phyloP scores from a whole-genome alignment of 2,113 vertebrate species.

The Ursus arctos region DNA sequence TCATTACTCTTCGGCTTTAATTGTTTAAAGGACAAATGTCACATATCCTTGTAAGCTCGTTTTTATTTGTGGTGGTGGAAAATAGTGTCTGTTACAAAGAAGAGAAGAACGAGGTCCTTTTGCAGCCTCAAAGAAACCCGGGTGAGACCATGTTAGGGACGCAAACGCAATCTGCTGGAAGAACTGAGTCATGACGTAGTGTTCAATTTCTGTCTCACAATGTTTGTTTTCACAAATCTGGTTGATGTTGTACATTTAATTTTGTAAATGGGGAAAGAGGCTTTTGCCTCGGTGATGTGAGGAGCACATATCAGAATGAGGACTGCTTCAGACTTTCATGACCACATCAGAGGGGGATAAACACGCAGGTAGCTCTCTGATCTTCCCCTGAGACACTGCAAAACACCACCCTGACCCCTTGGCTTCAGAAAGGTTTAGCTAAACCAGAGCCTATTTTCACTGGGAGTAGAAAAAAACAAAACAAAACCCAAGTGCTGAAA shows the following conservation, averaged over 20 bases:
- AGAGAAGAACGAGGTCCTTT: not conserved
- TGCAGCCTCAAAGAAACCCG: not conserved
- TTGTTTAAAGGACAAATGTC: slow-evolving; percentile 27
- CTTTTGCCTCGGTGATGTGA: not conserved
- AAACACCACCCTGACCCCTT: too few relatives aligned
- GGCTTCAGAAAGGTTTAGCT: not conserved
- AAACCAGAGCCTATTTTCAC: not conserved
- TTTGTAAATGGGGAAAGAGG: not conserved
- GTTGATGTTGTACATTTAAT: not conserved
- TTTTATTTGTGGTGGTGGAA: not conserved
- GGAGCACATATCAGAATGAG: not conserved
- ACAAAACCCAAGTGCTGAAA: not conserved
- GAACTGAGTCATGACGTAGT: not conserved
- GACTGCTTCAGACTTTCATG: not conserved
- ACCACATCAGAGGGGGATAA: not conserved
- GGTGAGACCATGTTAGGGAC: rapidly evolving
- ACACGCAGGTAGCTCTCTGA: not conserved
- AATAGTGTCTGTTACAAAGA: not conserved
- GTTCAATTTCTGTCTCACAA: not conserved
- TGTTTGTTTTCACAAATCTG: not conserved
- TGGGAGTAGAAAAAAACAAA: not conserved
- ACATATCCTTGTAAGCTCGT: not conserved
- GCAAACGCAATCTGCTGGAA: not conserved
- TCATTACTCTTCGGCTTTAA: not conserved
- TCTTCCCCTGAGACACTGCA: not conserved